phyloP scores from a whole-genome alignment of 1,140 invertebrate genomes.

The Macrocentrus cingulum region DNA sequence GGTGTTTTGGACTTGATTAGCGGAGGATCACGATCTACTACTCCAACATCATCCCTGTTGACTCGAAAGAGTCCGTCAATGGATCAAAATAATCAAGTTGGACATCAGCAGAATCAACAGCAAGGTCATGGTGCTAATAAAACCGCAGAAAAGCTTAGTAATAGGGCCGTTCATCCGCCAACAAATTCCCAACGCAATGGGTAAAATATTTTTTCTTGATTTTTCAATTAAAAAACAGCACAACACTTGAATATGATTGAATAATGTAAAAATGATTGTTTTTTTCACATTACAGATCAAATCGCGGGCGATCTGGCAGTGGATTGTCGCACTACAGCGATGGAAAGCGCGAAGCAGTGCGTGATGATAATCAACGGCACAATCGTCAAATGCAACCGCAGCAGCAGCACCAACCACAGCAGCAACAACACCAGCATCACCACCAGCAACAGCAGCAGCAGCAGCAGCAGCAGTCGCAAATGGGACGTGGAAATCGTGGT shows the following conservation, averaged over 20 bases:
- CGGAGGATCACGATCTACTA: slow-evolving; percentile 75
- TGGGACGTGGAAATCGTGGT: slow-evolving; percentile 58
- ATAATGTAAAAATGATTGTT: slow-evolving; percentile 21
- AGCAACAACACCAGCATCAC: slow-evolving; percentile 42
- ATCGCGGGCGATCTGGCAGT: slow-evolving; percentile 43
- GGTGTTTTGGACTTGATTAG: slow-evolving; percentile 76
- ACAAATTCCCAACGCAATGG: slow-evolving; percentile 50
- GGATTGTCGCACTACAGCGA: slow-evolving; percentile 53
- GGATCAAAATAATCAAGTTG: slow-evolving; percentile 78
- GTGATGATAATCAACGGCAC: slow-evolving; percentile 43
- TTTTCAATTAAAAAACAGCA: not conserved
- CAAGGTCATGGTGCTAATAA: slow-evolving; percentile 47
- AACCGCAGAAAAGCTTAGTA: slow-evolving; percentile 48
- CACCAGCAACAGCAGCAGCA: slow-evolving; percentile 44
- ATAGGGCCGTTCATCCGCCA: slow-evolving; percentile 49
- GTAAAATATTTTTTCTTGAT: slow-evolving; percentile 36
- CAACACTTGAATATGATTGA: too few species aligned
- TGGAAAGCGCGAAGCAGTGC: slow-evolving; percentile 40
- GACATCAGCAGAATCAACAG: slow-evolving; percentile 53
- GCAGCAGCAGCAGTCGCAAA: too few species aligned
- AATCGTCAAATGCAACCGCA: slow-evolving; percentile 44
- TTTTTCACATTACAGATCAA: slow-evolving; percentile 21
- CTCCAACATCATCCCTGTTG: slow-evolving; percentile 67
- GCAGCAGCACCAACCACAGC: slow-evolving; percentile 36
- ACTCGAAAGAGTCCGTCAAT: slow-evolving; percentile 78